Percentiles rank a stretch among this genome's conserved stretches.
phyloP scores from a whole-genome alignment of 2,888 invertebrate genomes.

The Cataglyphis livida region DNA sequence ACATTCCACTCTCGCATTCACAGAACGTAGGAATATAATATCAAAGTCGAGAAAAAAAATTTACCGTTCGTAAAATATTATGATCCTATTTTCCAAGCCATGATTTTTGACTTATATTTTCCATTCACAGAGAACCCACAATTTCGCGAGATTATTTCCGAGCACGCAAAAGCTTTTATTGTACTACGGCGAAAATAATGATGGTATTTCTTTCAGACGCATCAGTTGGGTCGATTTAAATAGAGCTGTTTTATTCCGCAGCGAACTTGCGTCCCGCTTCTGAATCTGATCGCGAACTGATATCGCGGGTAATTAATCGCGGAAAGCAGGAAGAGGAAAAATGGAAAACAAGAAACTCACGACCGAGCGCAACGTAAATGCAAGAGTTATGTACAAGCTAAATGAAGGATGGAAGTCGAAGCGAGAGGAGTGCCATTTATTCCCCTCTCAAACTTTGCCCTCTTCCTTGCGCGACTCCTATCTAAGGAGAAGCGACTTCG shows the following conservation, averaged over 20 bases:
- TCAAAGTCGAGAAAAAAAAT: conserved; percentile 13
- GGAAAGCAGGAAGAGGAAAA: conserved; percentile 42
- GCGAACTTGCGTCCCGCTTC: conserved; percentile 2
- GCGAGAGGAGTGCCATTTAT: conserved; percentile 70
- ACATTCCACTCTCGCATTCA: not conserved
- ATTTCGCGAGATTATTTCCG: conserved; percentile 16
- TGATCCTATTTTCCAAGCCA: conserved; percentile 6
- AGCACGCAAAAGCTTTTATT: conserved; percentile 22
- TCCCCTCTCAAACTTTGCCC: conserved; percentile 65
- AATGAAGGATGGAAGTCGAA: conserved; percentile 66
- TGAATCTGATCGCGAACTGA: conserved; percentile 31
- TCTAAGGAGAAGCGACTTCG: conserved; percentile 57
- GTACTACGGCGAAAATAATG: not conserved
- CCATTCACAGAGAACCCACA: not conserved
- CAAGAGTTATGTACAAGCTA: conserved; percentile 69
- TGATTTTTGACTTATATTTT: conserved; percentile 15
- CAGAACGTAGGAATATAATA: not conserved
- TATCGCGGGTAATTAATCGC: conserved; percentile 66
- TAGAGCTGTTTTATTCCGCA: conserved; percentile 11
- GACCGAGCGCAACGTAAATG: conserved; percentile 64
- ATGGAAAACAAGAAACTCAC: conserved; percentile 34
- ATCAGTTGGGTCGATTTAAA: conserved; percentile 14
- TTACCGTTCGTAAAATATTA: conserved; percentile 2
- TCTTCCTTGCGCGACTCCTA: conserved; percentile 55
- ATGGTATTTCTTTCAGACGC: not conserved